phyloP scores from a whole-genome alignment of 1,140 invertebrate genomes.

The Planococcus citri region DNA sequence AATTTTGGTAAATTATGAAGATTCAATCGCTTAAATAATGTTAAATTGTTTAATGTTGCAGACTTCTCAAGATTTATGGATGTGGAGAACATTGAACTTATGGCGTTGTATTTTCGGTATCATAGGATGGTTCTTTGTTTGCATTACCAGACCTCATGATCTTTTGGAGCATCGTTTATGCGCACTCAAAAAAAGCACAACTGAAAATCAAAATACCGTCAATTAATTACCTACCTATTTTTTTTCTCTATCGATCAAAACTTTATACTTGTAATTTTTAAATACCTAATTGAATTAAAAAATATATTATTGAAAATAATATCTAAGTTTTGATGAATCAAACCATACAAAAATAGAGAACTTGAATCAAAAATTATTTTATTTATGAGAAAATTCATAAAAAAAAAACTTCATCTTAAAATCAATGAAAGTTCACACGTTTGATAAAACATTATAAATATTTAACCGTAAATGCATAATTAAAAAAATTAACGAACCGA shows the following conservation, averaged over 20 bases:
- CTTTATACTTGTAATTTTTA: not conserved
- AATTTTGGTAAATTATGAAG: not conserved
- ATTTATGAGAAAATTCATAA: not conserved
- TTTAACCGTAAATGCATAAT: not conserved
- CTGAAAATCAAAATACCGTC: not conserved
- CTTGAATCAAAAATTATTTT: not conserved
- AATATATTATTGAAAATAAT: no score
- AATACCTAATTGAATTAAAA: not conserved
- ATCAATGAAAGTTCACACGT: not conserved
- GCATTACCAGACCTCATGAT: slow-evolving; percentile 7
- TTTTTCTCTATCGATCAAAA: not conserved
- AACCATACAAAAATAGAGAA: not conserved
- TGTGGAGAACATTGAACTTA: not conserved
- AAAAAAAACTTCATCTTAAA: not conserved
- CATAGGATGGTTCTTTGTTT: not conserved
- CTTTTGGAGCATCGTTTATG: not conserved
- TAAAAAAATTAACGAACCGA: not conserved
- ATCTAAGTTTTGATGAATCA: no score
- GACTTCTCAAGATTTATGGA: not conserved
- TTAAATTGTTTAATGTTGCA: not conserved
- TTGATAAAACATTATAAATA: not conserved
- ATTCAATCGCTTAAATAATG: not conserved
- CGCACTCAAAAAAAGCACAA: not conserved
- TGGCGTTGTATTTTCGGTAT: slow-evolving; percentile 11
- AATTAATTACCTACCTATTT: not conserved